Evolutionary conservation across 1,140 invertebrate species (phyloP).

Genomic region (Zaprionus vittiger): DNA sequence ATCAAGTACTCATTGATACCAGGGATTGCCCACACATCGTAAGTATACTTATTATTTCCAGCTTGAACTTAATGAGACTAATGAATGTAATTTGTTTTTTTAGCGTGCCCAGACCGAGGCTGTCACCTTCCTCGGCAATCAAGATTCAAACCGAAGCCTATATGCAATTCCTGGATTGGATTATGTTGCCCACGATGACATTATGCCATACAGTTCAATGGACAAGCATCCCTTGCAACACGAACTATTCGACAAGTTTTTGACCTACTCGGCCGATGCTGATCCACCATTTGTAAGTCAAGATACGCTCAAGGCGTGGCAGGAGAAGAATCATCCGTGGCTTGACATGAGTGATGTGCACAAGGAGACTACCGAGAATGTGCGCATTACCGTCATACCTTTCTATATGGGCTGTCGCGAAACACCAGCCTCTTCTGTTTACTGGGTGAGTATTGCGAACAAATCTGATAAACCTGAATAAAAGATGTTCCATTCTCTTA

Average conservation of each 20-base stretch:
- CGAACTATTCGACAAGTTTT: slow-evolving; percentile 98
- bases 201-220: slow-evolving; percentile 93
- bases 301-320: slow-evolving; percentile 97
- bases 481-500: slow-evolving; percentile 28
- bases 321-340: slow-evolving; percentile 99
- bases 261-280: slow-evolving; percentile 89
- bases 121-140: slow-evolving; percentile 98
- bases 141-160: slow-evolving; percentile 95
- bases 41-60: slow-evolving; percentile 84
- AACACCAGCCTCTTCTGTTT: slow-evolving; percentile 94
- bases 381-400: slow-evolving; percentile 98
- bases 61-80: background rate
- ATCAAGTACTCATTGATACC: slow-evolving; percentile 98
- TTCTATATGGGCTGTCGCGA: slow-evolving; percentile 94
- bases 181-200: slow-evolving; percentile 98
- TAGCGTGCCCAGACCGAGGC: slow-evolving; percentile 98
- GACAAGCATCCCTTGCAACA: slow-evolving; percentile 93
- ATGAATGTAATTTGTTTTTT: slow-evolving; percentile 35
- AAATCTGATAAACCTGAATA: background rate
- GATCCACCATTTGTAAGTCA: slow-evolving; percentile 94
- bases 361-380: slow-evolving; percentile 97
- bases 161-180: slow-evolving; percentile 98
- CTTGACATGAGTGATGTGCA: slow-evolving; percentile 98
- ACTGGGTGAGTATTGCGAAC: slow-evolving; percentile 89
- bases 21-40: slow-evolving; percentile 98